Conservation (phyloP, 2,797 vertebrate genomes). For the Manis pentadactyla region DNA sequence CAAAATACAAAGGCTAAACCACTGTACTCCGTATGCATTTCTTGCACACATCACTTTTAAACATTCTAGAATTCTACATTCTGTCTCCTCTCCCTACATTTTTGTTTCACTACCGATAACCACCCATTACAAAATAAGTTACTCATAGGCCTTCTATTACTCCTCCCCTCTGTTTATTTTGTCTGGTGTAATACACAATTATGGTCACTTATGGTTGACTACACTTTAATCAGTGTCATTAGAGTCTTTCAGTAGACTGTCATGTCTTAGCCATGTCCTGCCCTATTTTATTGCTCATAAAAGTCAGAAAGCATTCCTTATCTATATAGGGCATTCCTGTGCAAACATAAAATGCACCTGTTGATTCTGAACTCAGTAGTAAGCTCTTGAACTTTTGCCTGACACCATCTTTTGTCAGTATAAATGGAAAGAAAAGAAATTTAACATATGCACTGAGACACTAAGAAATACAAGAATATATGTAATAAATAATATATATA, state of each 20-base stretch:
- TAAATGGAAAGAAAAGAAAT: background rate
- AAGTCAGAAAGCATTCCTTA: background rate
- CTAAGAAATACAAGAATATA: background rate
- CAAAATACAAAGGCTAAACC: background rate
- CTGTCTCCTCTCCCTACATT: background rate
- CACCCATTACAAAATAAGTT: background rate
- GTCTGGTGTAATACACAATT: too few species aligned
- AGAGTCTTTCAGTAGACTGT: background rate
- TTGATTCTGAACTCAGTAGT: background rate
- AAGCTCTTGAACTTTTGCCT: background rate
- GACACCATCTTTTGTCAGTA: background rate
- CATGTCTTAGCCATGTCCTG: too few species aligned
- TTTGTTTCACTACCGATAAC: background rate
- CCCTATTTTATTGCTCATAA: background rate
- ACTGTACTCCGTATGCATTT: background rate
- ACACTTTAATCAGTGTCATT: background rate
- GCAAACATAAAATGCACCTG: background rate
- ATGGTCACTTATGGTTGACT: background rate
- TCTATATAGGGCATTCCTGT: background rate
- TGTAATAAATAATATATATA: background rate
- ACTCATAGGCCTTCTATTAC: background rate
- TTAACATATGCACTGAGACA: background rate
- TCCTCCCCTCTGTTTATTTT: background rate
- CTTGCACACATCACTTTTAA: background rate
- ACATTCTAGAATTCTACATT: background rate